Percentiles rank a stretch among this genome's conserved stretches.
Conservation (phyloP, 2,888 invertebrate genomes). For the Gari tellinella region DNA sequence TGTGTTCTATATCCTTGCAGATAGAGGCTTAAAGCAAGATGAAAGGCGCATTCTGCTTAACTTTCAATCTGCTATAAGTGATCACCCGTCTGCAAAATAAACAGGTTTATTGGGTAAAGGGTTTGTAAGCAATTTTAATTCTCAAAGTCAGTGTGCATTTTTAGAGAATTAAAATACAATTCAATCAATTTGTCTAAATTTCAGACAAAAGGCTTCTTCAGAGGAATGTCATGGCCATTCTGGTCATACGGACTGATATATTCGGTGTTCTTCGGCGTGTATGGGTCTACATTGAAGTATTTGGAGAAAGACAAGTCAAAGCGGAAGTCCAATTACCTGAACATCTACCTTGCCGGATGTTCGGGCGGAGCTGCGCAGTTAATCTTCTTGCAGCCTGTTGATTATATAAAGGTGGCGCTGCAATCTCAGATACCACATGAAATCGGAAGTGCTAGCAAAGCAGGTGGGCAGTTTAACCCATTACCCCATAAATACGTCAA, state of each 20-base stretch:
- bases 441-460: not conserved
- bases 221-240: conserved; percentile 94
- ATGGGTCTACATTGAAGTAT: conserved; percentile 88
- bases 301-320: conserved; percentile 58
- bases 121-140: no score
- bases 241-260: conserved; percentile 95
- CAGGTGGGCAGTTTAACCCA: no score
- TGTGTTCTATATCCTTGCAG: no score
- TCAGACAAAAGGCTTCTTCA: conserved; percentile 90
- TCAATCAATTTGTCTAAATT: conserved; percentile 15
- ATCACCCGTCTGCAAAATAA: no score
- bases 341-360: conserved; percentile 88
- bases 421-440: conserved; percentile 87
- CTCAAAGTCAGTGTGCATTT: no score
- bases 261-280: conserved; percentile 96
- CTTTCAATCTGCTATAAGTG: no score
- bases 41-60: no score
- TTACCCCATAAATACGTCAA: no score
- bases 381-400: conserved; percentile 94
- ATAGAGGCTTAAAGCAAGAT: no score
- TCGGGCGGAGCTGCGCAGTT: conserved; percentile 94
- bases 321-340: conserved; percentile 56
- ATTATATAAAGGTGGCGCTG: conserved; percentile 94
- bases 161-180: no score
- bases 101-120: no score